A percentile compares a stretch with the other conserved stretches of the same genome.
These are phyloP conservation scores for Xanthia icteritia DNA, from an alignment of 2,888 invertebrate genomes.

Conservation along the genomic window DNA sequence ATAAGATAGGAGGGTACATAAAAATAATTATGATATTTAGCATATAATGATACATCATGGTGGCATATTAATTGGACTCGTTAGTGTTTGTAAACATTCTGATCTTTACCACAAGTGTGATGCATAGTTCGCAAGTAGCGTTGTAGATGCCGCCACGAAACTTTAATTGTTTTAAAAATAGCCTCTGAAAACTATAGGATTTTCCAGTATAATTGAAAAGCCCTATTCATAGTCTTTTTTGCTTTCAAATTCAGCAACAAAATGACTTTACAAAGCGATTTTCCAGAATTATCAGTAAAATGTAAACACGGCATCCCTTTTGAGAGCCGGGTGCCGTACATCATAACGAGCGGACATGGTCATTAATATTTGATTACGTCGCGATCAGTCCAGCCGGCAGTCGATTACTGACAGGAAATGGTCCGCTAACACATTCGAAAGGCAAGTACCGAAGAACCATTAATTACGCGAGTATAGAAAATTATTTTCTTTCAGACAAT, in stretches of 20 bases:
- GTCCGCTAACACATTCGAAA: slow-evolving; percentile 53
- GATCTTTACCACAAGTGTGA: too few species aligned
- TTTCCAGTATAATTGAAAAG: background rate
- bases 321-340: slow-evolving; percentile 29
- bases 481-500: background rate
- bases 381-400: slow-evolving; percentile 76
- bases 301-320: slow-evolving; percentile 32
- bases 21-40: too few species aligned
- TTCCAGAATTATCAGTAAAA: slow-evolving; percentile 27
- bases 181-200: background rate
- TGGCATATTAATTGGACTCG: background rate
- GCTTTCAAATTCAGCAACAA: background rate
- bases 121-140: too few species aligned
- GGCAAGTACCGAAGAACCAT: slow-evolving; percentile 28
- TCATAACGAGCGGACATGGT: slow-evolving; percentile 64
- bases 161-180: background rate
- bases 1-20: too few species aligned
- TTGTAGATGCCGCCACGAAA: too few species aligned
- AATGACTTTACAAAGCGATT: background rate
- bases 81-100: background rate
- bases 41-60: background rate
- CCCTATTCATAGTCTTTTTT: background rate
- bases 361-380: slow-evolving; percentile 76
- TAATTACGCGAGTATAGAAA: background rate
- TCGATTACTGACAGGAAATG: slow-evolving; percentile 84